phyloP scores from a whole-genome alignment of 2,797 vertebrate genomes.

The Hybognathus amarus region DNA sequence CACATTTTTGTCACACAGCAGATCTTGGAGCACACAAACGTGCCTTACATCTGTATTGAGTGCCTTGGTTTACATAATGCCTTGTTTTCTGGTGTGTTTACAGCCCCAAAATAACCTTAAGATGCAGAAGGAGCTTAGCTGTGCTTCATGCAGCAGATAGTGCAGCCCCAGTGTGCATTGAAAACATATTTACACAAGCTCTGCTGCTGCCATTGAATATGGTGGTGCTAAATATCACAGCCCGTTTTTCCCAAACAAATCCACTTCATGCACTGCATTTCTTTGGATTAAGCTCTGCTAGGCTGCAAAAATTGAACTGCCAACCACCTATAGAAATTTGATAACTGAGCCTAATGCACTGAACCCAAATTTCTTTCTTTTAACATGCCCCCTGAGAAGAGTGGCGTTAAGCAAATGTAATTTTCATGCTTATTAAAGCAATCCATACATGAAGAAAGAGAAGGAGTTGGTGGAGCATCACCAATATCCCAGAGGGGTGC shows the following conservation, averaged over 20 bases:
- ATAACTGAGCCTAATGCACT: constrained; percentile 65
- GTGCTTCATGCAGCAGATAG: constrained; percentile 29
- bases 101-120: constrained; percentile 17
- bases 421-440: constrained; percentile 56
- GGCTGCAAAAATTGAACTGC: constrained; percentile 74
- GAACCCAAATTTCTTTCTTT: constrained; percentile 61
- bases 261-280: constrained; percentile 47
- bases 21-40: not conserved
- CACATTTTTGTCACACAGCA: not conserved
- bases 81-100: constrained; percentile 14
- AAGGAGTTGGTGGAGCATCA: constrained; percentile 35
- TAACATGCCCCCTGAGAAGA: constrained; percentile 54
- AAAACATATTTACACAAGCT: constrained; percentile 45
- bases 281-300: constrained; percentile 72
- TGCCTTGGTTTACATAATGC: not conserved
- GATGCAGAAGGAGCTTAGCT: constrained; percentile 41
- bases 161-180: constrained; percentile 33
- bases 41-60: constrained; percentile 6
- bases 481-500: constrained; percentile 47
- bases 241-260: constrained; percentile 57
- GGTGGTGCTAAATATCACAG: constrained; percentile 51
- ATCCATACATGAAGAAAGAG: constrained; percentile 19
- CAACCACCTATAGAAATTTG: constrained; percentile 69
- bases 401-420: constrained; percentile 53
- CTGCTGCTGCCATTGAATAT: constrained; percentile 54